Evolutionary conservation across 2,888 invertebrate species (phyloP), one percentile per base, ranked within the genome.

Genomic region (Sarcophaga variegata): DNA sequence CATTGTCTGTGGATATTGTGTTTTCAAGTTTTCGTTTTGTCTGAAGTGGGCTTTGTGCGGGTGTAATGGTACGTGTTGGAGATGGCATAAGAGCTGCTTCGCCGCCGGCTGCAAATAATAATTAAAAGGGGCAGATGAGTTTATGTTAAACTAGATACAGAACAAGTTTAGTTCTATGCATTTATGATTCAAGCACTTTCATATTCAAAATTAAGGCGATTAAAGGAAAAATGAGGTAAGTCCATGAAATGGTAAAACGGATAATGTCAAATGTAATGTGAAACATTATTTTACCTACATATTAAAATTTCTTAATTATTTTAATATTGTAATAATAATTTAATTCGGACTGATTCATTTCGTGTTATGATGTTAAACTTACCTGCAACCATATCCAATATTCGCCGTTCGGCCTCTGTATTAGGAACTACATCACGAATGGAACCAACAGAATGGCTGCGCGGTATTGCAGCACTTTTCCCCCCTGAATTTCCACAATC

Each of bases 21-120:
- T 95, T 95, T 92, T 97, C 96, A 77, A 97, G 93, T 92, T 97
- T 97, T 77, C 97, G 94, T 92, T 97, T 97, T 76, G 96, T 95
- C 83, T 96, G 96, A 67, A 94, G 93, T 60, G 93, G 93, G 83
- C 93, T 93, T 87, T 93, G 92, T 76, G 92, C 91, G 75, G 94
- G 93, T 22, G 94, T 93, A 20, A 95, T 94, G 54, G 95, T 95
- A 89, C 95, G 94, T 37, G 94, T 95, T 66, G 95, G 95, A 3
- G 94, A 95, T 93, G 89, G 95, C 95, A 92, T 95, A 93, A 92
- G 94, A 92, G 89, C 95, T 93, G 93, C 93, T 90, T 94, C 94
- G 74, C 94, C 94, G 14, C 94, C 94, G 89, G 93, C 93, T 93
- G 84, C n/a, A 79, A 85, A 80, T 74, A 88, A 67, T 88, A 83